These are phyloP conservation scores for Lethenteron reissneri DNA, from an alignment of 2,113 vertebrate species.

Conservation along the genomic window DNA sequence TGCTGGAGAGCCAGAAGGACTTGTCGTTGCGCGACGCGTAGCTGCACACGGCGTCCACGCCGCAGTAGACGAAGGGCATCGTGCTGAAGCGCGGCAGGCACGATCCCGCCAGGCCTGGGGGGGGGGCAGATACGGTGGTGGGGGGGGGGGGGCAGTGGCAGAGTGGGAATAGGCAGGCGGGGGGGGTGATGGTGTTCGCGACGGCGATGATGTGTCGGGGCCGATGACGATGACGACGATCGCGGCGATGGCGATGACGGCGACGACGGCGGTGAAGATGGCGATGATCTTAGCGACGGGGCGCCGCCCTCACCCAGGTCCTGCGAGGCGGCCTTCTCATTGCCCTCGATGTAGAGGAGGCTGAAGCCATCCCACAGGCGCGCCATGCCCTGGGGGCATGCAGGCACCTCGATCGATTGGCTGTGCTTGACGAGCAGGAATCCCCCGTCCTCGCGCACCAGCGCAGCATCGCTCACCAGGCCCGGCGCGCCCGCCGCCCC, in stretches of 20 bases:
- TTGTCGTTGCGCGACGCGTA: conserved; percentile 80
- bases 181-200: too few species aligned
- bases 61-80: conserved; percentile 92
- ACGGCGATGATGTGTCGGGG: too few species aligned
- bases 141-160: too few species aligned
- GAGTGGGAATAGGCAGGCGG: too few species aligned
- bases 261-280: too few species aligned
- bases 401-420: conserved; percentile 47
- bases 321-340: conserved; percentile 89
- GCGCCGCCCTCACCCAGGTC: conserved; percentile 42
- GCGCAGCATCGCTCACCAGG: conserved; percentile 24
- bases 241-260: too few species aligned
- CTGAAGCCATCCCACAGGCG: conserved; percentile 84
- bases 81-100: conserved; percentile 79
- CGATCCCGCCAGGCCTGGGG: conserved; percentile 59
- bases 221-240: too few species aligned
- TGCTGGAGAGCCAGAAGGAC: conserved; percentile 92
- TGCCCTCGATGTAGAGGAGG: conserved; percentile 69
- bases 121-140: not conserved
- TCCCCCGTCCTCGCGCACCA: conserved; percentile 22
- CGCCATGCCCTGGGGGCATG: conserved; percentile 57
- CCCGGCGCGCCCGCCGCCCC: conserved; percentile 28
- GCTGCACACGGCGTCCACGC: conserved; percentile 62
- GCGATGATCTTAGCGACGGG: too few species aligned
- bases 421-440: conserved; percentile 77